These are phyloP conservation scores for Maniola hyperantus DNA, from an alignment of 2,888 invertebrate species.

Conservation along the genomic window DNA sequence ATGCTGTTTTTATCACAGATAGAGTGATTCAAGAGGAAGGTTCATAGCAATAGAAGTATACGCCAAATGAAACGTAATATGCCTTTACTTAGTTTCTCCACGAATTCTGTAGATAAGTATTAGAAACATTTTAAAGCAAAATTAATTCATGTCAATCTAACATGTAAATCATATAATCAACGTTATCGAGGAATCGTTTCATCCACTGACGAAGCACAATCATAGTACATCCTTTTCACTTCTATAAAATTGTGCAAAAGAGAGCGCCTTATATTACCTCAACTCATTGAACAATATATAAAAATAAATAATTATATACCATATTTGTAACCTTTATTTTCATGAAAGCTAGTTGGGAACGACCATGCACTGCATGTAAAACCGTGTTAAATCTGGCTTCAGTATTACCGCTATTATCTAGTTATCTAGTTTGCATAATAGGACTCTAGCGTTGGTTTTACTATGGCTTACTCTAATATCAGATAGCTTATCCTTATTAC, in stretches of 20 bases:
- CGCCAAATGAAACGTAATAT: neutral
- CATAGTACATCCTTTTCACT: no score
- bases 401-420: neutral
- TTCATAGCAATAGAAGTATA: no score
- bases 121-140: neutral
- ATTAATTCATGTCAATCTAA: neutral
- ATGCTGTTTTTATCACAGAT: no score
- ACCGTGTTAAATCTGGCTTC: slow-evolving; percentile 19
- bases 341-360: neutral
- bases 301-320: no score
- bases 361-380: slow-evolving; percentile 8
- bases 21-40: no score
- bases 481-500: neutral
- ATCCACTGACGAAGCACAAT: no score
- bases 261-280: no score
- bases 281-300: no score
- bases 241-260: no score
- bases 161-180: no score
- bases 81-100: neutral
- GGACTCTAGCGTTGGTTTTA: slow-evolving; percentile 9
- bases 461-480: neutral
- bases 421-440: neutral
- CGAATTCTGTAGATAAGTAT: neutral
- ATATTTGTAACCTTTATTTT: neutral
- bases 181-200: no score